Evolutionary conservation across 2,797 vertebrate species (phyloP), one percentile per base, ranked within the genome.

Genomic region (Artibeus jamaicensis): DNA sequence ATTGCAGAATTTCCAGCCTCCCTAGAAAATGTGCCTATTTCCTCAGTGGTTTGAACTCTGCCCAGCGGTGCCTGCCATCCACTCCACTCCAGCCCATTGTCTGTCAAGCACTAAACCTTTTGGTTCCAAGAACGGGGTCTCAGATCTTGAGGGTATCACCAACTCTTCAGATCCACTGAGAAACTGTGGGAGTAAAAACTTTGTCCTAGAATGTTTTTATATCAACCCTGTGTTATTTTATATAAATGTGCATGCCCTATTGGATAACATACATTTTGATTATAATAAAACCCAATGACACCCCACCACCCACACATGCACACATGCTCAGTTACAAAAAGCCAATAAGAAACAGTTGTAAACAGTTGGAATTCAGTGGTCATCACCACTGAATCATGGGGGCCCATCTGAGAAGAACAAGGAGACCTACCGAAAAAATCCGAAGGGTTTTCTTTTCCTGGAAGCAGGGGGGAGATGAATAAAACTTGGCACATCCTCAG

Each of bases 391-490:
- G 82, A 92, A 79, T 76, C 14, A 65, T 34, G 34, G 37, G 19
- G 87, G 68, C 57, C n/a, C 65, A 71, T 89, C n/a, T 78, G 89
- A 89, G 86, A 29, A 22, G 46, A 91, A 86, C 70, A 6, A 12
- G 67, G n/a, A 96, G 78, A 87, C 85, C 1, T 68, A 67, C 39
- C 26, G 86, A 24, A 46, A 65, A 78, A 96, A 42, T 62, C 9
- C 48, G 93, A 96, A 77, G 68, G 53, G 10, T 0, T 6, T 96
- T 97, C 55, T 95, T 96, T 96, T 95, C 67, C 93, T 93, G 96
- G 57, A 71, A 59, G 88, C 3, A 42, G 73, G 73, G 76, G 4
- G 6, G 3, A 9, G 32, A 95, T 96, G 91, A 82, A 77, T 91
- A 90, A 88, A 97, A 92, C 76, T 93, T 91, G 95, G 62, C 83